Evolutionary conservation across 1,140 invertebrate genomes (phyloP).

Genomic region (Andrena cerasifolii): DNA sequence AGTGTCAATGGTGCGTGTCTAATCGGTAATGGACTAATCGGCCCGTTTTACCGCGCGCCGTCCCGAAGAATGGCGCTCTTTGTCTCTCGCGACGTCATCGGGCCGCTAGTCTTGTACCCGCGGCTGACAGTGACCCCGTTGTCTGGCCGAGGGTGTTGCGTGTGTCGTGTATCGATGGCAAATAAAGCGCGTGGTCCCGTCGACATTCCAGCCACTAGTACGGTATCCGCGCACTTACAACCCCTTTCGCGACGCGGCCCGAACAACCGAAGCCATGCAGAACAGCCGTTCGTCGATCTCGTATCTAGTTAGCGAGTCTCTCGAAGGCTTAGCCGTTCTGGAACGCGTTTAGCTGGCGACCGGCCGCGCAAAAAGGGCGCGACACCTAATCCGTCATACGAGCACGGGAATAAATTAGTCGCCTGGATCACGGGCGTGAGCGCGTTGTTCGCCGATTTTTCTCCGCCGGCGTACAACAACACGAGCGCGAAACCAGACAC

Average conservation of each 20-base stretch:
- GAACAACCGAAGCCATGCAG: constrained; percentile 66
- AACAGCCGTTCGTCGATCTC: constrained; percentile 37
- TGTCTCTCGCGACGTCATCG: neutral
- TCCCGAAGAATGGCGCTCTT: neutral
- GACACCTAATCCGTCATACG: constrained; percentile 25
- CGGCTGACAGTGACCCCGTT: constrained; percentile 64
- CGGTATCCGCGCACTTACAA: constrained; percentile 68
- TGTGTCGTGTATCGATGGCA: constrained; percentile 57
- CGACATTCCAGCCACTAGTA: constrained; percentile 63
- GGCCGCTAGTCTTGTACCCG: neutral
- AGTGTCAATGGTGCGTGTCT: neutral
- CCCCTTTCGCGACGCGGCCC: constrained; percentile 55
- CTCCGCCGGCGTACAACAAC: neutral
- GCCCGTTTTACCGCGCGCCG: constrained; percentile 4
- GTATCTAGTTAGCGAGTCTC: constrained; percentile 55
- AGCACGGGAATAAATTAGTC: constrained; percentile 26
- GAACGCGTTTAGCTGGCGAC: constrained; percentile 25
- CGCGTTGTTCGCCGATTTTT: constrained; percentile 14
- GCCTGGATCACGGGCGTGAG: constrained; percentile 1
- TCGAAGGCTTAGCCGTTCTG: constrained; percentile 35
- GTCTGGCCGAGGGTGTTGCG: constrained; percentile 54
- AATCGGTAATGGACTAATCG: constrained; percentile 29
- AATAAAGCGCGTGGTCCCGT: constrained; percentile 64
- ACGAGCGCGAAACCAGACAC: constrained; percentile 21
- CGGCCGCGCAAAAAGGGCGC: constrained; percentile 2